Evolutionary conservation across 2,888 invertebrate species (phyloP).

Genomic region (Troglohyphantes excavatus): DNA sequence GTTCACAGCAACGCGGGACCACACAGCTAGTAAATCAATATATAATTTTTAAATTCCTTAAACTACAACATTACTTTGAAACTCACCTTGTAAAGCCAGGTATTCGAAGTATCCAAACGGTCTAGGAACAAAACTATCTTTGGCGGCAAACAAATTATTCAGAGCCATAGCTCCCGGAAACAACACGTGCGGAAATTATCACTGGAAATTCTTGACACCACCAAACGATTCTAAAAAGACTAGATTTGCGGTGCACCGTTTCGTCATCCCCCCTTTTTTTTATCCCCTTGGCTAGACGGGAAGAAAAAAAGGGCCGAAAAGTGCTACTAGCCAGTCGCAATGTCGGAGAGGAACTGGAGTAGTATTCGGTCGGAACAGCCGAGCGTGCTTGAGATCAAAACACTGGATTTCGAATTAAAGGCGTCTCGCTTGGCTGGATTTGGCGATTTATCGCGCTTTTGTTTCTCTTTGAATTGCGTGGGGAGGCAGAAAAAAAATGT

Average conservation of each 20-base stretch:
- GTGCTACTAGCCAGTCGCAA: background rate
- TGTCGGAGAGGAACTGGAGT: slow-evolving; percentile 32
- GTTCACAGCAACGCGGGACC: no score
- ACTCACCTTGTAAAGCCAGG: slow-evolving; percentile 63
- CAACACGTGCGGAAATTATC: background rate
- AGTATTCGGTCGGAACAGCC: background rate
- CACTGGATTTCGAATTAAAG: slow-evolving; percentile 5
- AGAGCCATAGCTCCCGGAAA: slow-evolving; percentile 53
- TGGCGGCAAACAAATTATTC: slow-evolving; percentile 60
- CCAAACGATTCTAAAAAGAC: background rate
- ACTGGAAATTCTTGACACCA: background rate
- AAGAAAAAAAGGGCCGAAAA: background rate
- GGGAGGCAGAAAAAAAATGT: no score
- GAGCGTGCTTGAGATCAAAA: slow-evolving; percentile 50
- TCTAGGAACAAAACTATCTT: slow-evolving; percentile 71
- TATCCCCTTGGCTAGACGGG: no score
- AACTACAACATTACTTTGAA: no score
- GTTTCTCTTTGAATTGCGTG: background rate
- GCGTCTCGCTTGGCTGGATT: background rate
- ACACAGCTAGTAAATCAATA: no score
- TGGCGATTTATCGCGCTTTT: slow-evolving; percentile 52
- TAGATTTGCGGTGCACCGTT: background rate
- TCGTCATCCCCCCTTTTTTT: background rate
- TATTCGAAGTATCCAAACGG: slow-evolving; percentile 77
- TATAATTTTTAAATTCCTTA: background rate